Percentiles rank a stretch among this genome's conserved stretches.
These are phyloP conservation scores for Potamarius usumacintae DNA, from an alignment of 2,113 vertebrate genomes.

Conservation along the genomic window DNA sequence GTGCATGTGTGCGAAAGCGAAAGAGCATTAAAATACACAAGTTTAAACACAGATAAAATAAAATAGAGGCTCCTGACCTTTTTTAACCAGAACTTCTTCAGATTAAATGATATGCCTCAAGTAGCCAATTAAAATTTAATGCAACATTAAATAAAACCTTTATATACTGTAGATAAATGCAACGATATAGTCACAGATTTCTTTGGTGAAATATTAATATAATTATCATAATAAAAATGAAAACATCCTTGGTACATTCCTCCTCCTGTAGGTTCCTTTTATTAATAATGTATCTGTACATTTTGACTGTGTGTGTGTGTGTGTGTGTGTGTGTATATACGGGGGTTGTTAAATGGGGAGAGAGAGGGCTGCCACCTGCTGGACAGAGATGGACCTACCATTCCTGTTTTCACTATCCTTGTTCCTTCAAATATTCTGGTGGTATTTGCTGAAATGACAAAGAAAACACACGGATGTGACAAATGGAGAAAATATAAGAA, in stretches of 20 bases:
- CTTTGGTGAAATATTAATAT: neutral
- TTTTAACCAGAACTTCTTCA: neutral
- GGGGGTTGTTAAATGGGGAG: neutral
- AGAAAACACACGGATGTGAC: slow-evolving; percentile 35
- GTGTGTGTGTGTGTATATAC: too few relatives aligned
- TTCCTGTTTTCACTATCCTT: slow-evolving; percentile 94
- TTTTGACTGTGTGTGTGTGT: neutral
- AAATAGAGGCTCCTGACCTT: neutral
- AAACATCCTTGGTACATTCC: neutral
- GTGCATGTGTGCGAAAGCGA: neutral
- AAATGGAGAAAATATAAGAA: neutral
- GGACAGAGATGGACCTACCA: slow-evolving; percentile 80
- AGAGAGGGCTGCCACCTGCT: slow-evolving; percentile 60
- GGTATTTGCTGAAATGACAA: slow-evolving; percentile 84
- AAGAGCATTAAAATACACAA: neutral
- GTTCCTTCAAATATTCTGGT: slow-evolving; percentile 97
- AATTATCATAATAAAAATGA: neutral
- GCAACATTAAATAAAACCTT: neutral
- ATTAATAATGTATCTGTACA: neutral
- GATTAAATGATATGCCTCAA: neutral
- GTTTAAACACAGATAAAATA: neutral
- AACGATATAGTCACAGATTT: neutral
- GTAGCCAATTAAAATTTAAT: neutral
- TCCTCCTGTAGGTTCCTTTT: neutral
- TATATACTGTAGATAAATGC: neutral